Evolutionary conservation across 2,888 invertebrate species (phyloP).

Genomic region (Achlya flavicornis): DNA sequence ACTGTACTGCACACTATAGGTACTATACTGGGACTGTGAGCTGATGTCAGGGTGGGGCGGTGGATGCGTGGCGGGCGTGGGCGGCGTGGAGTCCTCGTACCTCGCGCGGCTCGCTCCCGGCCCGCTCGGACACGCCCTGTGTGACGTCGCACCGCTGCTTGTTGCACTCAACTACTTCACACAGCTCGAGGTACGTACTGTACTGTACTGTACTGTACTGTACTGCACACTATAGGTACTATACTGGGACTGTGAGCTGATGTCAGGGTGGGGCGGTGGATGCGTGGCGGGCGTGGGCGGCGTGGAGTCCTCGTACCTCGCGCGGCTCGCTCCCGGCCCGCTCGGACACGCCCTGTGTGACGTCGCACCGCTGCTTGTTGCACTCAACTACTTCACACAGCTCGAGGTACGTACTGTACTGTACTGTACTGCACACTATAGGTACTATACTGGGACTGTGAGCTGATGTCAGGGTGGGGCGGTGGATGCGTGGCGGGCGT

Average conservation of each 20-base stretch:
- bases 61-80: slow-evolving; percentile 90
- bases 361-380: slow-evolving; percentile 89
- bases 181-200: slow-evolving; percentile 88
- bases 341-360: slow-evolving; percentile 84
- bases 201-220: not conserved
- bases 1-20: not conserved
- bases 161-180: slow-evolving; percentile 94
- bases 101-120: slow-evolving; percentile 87
- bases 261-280: slow-evolving; percentile 73
- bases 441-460: slow-evolving; percentile 66
- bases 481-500: slow-evolving; percentile 89
- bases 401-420: slow-evolving; percentile 85
- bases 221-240: slow-evolving; percentile 22
- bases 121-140: slow-evolving; percentile 84
- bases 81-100: slow-evolving; percentile 91
- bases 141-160: slow-evolving; percentile 88
- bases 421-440: not conserved
- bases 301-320: slow-evolving; percentile 90
- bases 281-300: slow-evolving; percentile 92
- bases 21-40: slow-evolving; percentile 68
- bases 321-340: slow-evolving; percentile 87
- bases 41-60: slow-evolving; percentile 61
- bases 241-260: slow-evolving; percentile 65
- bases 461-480: slow-evolving; percentile 57
- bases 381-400: slow-evolving; percentile 93